These are phyloP conservation scores for Lophotriccus pileatus DNA, from an alignment of 2,797 vertebrate species.

Conservation along the genomic window DNA sequence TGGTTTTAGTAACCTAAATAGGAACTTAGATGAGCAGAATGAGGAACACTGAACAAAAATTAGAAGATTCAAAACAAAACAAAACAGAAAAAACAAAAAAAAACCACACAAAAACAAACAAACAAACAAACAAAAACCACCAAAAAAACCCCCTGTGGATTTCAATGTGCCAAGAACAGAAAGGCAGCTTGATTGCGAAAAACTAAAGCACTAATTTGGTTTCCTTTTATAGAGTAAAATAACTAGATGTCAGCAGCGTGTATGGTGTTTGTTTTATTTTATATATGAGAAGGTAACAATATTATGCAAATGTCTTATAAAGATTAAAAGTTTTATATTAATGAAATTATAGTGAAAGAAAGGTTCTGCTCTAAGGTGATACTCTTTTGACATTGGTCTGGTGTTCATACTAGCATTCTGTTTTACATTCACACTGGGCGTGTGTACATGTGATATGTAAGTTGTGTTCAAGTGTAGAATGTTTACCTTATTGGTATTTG, in stretches of 20 bases:
- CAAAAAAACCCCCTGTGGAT: background rate
- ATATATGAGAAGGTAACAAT: background rate
- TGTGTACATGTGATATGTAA: background rate
- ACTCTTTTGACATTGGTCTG: background rate
- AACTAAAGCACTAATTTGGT: background rate
- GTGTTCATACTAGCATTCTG: background rate
- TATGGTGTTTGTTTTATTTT: background rate
- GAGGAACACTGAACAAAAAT: background rate
- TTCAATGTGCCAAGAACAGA: background rate
- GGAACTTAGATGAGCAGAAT: background rate
- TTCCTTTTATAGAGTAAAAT: background rate
- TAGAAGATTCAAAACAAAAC: background rate
- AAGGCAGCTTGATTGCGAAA: background rate
- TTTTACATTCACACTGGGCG: background rate
- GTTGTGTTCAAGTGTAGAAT: background rate
- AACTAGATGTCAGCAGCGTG: background rate
- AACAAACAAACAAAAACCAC: too few relatives aligned
- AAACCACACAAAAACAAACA: too few relatives aligned
- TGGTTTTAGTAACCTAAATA: background rate
- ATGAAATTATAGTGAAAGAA: background rate
- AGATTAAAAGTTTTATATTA: background rate
- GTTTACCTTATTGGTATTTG: background rate
- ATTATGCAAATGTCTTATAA: background rate
- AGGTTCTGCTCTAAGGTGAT: background rate
- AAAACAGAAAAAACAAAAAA: too few relatives aligned